Evolutionary conservation across 2,888 invertebrate species (phyloP).

Genomic region (Zelleria hepariella): DNA sequence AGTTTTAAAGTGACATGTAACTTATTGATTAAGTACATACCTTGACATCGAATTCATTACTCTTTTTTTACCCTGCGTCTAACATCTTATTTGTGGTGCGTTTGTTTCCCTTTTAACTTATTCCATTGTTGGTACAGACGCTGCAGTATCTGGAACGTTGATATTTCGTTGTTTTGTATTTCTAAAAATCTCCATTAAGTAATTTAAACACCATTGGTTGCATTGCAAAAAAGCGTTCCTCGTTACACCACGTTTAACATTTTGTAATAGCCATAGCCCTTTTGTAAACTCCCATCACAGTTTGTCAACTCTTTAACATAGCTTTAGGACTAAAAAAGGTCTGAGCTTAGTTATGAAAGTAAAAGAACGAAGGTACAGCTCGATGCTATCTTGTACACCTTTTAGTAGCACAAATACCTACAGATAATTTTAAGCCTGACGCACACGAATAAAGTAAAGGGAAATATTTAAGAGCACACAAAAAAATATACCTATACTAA

Average conservation of each 20-base stretch:
- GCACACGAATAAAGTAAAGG: too few relatives aligned
- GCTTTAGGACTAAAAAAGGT: neutral
- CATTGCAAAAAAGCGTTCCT: neutral
- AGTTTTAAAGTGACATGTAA: neutral
- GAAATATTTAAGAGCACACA: too few relatives aligned
- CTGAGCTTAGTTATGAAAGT: too few relatives aligned
- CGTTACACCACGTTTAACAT: neutral
- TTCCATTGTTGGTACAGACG: too few relatives aligned
- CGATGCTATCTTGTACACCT: too few relatives aligned
- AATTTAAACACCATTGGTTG: neutral
- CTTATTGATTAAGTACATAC: neutral
- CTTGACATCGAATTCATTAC: neutral
- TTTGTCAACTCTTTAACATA: neutral
- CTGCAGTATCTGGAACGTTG: neutral
- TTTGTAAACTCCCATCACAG: neutral
- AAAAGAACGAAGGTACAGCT: too few relatives aligned
- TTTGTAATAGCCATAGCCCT: too few relatives aligned
- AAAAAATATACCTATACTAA: too few relatives aligned
- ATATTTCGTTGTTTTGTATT: neutral
- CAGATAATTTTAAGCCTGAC: too few relatives aligned
- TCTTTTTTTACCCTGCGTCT: neutral
- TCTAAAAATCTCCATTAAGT: neutral
- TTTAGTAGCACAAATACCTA: too few relatives aligned
- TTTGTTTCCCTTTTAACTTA: too few relatives aligned
- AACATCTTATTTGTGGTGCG: too few relatives aligned